Percentiles rank a stretch among this genome's conserved stretches.
Conservation (phyloP, 2,797 vertebrate species). For the Fratercula arctica region DNA sequence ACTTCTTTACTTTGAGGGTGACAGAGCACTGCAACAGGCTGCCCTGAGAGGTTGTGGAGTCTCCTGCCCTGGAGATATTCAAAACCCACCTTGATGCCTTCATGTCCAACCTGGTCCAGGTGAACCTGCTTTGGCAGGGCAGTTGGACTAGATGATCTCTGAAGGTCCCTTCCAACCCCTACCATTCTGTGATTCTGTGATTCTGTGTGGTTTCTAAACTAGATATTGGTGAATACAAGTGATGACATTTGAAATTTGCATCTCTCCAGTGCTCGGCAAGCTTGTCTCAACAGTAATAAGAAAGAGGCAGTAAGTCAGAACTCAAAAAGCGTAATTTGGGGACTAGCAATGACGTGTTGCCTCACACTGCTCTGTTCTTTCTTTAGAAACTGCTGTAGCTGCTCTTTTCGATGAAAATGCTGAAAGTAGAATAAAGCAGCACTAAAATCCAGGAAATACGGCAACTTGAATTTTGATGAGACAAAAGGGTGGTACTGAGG, state of each 20-base stretch:
- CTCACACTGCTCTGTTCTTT: neutral
- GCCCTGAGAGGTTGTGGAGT: neutral
- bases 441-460: constrained; percentile 14
- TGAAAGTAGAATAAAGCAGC: constrained; percentile 3
- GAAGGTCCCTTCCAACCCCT: neutral
- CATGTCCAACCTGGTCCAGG: neutral
- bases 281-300: neutral
- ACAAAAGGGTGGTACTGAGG: neutral
- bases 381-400: constrained; percentile 26
- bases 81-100: neutral
- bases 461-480: neutral
- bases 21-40: neutral
- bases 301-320: neutral
- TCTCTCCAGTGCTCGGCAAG: neutral
- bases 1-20: neutral
- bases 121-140: neutral
- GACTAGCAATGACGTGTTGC: neutral
- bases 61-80: neutral
- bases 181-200: neutral
- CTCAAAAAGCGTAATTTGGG: neutral
- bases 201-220: neutral
- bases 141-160: neutral
- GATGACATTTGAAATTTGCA: neutral
- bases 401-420: neutral
- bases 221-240: neutral